A percentile compares a stretch with the other conserved stretches of the same genome.
Conservation (phyloP, 2,113 vertebrate species). For the Azemiops feae region DNA sequence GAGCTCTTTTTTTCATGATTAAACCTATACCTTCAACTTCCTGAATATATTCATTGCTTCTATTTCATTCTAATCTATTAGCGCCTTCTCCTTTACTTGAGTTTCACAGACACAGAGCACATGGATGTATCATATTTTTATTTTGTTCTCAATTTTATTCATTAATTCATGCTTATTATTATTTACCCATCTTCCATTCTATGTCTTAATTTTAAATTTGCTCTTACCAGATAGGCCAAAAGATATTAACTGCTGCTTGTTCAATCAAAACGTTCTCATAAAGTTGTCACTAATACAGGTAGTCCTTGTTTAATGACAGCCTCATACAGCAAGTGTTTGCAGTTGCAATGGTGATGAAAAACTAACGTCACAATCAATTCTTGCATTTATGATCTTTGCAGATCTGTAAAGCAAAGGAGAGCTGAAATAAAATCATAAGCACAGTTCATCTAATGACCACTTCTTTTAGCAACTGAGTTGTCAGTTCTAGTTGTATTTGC, state of each 20-base stretch:
- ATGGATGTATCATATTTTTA: neutral
- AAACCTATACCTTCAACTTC: neutral
- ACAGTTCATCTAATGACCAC: neutral
- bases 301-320: neutral
- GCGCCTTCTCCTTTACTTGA: neutral
- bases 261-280: neutral
- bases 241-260: neutral
- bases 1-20: neutral
- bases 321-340: neutral
- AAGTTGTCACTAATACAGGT: neutral
- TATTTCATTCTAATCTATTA: neutral
- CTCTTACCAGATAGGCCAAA: neutral
- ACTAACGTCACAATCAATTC: neutral
- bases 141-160: neutral
- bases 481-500: neutral
- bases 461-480: neutral
- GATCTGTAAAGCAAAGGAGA: neutral
- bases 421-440: neutral
- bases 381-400: neutral
- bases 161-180: neutral
- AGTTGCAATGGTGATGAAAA: neutral
- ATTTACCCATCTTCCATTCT: neutral
- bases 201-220: neutral
- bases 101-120: neutral
- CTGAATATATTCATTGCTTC: neutral